Conservation (phyloP, 2,888 invertebrate genomes). For the Drymonia ruficornis region DNA sequence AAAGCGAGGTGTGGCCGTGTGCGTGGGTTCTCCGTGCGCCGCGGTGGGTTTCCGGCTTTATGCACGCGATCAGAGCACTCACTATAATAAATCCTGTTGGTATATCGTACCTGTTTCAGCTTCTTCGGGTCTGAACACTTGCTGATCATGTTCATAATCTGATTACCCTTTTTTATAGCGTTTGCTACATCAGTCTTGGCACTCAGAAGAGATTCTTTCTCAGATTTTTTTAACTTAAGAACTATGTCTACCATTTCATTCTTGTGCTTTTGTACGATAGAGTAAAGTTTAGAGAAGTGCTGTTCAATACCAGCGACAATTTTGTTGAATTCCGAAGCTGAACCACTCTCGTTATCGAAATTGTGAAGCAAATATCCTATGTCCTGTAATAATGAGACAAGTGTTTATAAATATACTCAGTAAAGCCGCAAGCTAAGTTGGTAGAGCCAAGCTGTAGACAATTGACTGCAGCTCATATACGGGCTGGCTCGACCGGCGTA, state of each 20-base stretch:
- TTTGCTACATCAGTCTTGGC: conserved; percentile 56
- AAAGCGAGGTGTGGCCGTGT: no score
- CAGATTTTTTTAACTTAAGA: conserved; percentile 52
- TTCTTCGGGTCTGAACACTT: conserved; percentile 48
- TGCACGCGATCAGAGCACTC: no score
- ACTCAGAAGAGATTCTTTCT: conserved; percentile 59
- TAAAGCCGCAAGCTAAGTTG: no score
- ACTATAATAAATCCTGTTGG: no score
- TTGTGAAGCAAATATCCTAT: conserved; percentile 68
- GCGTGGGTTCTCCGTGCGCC: no score
- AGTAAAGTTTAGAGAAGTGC: conserved; percentile 81
- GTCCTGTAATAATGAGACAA: conserved; percentile 51
- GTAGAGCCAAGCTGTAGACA: no score
- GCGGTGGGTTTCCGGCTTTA: no score
- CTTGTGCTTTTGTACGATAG: conserved; percentile 81
- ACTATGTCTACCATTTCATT: conserved; percentile 65
- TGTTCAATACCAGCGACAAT: conserved; percentile 69
- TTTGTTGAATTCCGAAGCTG: conserved; percentile 51
- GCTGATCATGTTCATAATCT: conserved; percentile 46
- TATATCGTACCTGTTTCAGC: conserved; percentile 53
- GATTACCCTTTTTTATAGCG: conserved; percentile 57
- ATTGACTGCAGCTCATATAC: no score
- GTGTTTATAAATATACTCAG: neutral
- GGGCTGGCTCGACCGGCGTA: no score
- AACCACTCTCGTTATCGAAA: conserved; percentile 57